Percentiles rank a stretch among this genome's conserved stretches.
Evolutionary conservation across 1,140 invertebrate genomes (phyloP).

Genomic region (Lanistes nyassanus): DNA sequence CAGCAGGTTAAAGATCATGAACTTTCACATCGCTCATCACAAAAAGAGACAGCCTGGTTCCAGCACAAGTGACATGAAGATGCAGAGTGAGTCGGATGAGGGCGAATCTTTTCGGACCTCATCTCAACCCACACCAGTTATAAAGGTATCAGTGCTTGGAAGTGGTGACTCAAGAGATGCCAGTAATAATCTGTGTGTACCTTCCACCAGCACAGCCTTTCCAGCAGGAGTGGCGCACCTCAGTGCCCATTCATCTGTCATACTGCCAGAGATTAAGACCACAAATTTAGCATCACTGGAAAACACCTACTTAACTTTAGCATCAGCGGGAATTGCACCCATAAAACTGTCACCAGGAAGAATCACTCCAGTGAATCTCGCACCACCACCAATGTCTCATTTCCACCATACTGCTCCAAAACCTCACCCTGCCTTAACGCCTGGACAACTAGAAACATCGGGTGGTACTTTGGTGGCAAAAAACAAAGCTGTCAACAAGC

Average conservation of each 20-base stretch:
- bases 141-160: neutral
- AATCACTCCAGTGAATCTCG: neutral
- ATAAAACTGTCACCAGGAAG: no score
- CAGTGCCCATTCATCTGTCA: no score
- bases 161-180: neutral
- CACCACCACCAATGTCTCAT: neutral
- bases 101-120: neutral
- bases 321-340: no score
- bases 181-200: neutral
- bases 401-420: neutral
- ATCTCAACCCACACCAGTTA: neutral
- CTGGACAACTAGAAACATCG: neutral
- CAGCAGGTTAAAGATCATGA: conserved; percentile 18
- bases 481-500: neutral
- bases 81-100: neutral
- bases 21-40: neutral
- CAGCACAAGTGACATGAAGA: neutral
- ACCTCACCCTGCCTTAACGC: neutral
- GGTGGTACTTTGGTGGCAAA: no score
- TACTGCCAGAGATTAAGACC: no score
- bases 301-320: no score
- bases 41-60: neutral
- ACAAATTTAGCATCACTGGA: no score
- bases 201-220: neutral
- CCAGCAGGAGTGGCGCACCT: no score